Evolutionary conservation across 2,888 invertebrate species (phyloP), one percentile per base, ranked within the genome.

Genomic region (Polymixis lichenea): DNA sequence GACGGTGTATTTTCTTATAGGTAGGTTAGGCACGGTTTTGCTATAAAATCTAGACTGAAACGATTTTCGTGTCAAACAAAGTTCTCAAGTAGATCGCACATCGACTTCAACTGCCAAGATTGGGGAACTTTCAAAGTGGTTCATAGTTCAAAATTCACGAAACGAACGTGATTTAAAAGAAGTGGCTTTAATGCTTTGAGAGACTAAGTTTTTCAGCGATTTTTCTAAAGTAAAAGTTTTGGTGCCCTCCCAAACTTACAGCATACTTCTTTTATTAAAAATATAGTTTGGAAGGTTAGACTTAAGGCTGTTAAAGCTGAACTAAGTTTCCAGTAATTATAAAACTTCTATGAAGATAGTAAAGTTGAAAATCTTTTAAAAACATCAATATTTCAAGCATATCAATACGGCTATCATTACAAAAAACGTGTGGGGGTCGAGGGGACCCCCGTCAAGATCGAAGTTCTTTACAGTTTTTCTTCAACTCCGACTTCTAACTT

Each of bases 11-110:
- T 75, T 76, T 53, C 43, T 6, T 13, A 22, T 49, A 1, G 9
- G 32, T 49, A 1, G 9, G 32, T 17, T 55, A 11, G 17, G 4
- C n/a, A 56, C n/a, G 11, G 19, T 17, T 72, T 74, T 74, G 56
- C 82, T 78, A 84, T 67, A 64, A 84, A 71, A 46, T 60, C 72
- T 74, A 56, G 56, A 75, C 83, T 92, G 84, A 93, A 92, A 92
- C 89, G 91, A 84, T 91, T 93, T 90, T 88, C 93, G 76, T 92
- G 92, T 92, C 83, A 61, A 87, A 82, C 60, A 80, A 91, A 92
- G 85, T 90, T 92, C 66, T 84, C 76, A 86, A 91, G 88, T 85
- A 77, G 86, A 85, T 88, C 83, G 76, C 82, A 90, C 84, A 77
- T 83, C 81, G 79, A 86, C 87, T 86, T 87, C 53, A 65, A 78